phyloP scores from a whole-genome alignment of 2,113 vertebrate genomes.

The Phyllostomus hastatus region DNA sequence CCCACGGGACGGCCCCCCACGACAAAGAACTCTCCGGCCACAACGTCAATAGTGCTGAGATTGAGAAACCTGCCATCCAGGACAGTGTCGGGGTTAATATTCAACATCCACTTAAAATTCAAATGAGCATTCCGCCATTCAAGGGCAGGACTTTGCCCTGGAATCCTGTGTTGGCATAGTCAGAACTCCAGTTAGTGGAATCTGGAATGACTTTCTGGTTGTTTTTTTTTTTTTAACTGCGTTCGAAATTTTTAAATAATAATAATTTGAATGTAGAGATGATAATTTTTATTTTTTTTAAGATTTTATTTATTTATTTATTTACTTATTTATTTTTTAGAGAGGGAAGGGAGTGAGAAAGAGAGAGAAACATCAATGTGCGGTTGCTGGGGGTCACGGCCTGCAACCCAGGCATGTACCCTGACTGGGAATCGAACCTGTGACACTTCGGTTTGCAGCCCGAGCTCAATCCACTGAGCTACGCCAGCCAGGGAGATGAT shows the following conservation, averaged over 20 bases:
- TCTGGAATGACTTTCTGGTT: not conserved
- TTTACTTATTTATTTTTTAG: too few relatives aligned
- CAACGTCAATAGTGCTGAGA: not conserved
- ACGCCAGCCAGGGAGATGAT: too few relatives aligned
- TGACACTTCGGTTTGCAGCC: too few relatives aligned
- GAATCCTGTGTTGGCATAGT: not conserved
- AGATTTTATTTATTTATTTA: too few relatives aligned
- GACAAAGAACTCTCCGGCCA: not conserved
- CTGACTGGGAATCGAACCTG: too few relatives aligned
- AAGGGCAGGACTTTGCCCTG: conserved; percentile 53
- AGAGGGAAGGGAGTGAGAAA: too few relatives aligned
- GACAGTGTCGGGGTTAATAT: conserved; percentile 55
- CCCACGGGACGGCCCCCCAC: not conserved
- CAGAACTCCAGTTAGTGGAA: not conserved
- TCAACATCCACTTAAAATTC: conserved; percentile 56
- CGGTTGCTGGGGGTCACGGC: too few relatives aligned
- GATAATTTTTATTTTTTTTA: too few relatives aligned
- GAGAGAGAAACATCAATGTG: too few relatives aligned
- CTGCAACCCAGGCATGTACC: too few relatives aligned
- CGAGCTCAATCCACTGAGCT: too few relatives aligned
- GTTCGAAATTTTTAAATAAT: not conserved
- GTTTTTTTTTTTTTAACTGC: not conserved
- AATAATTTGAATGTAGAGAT: not conserved
- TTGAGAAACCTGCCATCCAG: conserved; percentile 22
- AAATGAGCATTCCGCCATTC: conserved; percentile 13